A percentile compares a stretch with the other conserved stretches of the same genome.
These are phyloP conservation scores for Ips typographus DNA, from an alignment of 1,140 invertebrate species.

Conservation along the genomic window DNA sequence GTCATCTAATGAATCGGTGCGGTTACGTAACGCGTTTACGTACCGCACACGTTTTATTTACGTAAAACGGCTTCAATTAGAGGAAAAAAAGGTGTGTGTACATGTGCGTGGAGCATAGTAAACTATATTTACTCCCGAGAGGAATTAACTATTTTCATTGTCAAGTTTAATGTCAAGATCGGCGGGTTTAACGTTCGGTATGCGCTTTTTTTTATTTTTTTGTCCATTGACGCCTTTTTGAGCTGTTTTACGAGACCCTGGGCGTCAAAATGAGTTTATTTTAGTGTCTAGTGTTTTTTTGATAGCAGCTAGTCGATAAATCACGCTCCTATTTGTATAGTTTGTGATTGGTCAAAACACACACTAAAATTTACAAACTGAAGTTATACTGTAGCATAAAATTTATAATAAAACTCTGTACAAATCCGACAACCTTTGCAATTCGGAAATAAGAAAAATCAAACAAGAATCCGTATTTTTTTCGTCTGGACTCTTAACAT, in stretches of 20 bases:
- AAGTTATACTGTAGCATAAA: too few relatives aligned
- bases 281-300: conserved; percentile 1
- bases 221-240: too few relatives aligned
- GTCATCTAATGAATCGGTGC: too few relatives aligned
- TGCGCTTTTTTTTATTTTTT: too few relatives aligned
- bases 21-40: not conserved
- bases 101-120: not conserved
- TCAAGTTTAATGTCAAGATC: conserved; percentile 25
- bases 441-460: not conserved
- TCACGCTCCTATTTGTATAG: not conserved
- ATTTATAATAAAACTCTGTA: too few relatives aligned
- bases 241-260: not conserved
- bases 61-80: not conserved
- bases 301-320: not conserved
- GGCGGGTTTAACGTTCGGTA: not conserved
- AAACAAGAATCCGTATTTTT: conserved; percentile 11
- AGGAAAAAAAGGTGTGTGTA: conserved; percentile 2
- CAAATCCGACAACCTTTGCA: too few relatives aligned
- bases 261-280: conserved; percentile 1
- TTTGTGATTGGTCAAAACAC: too few relatives aligned
- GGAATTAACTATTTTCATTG: conserved; percentile 25
- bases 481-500: conserved; percentile 15
- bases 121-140: not conserved
- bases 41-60: not conserved
- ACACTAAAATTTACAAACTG: too few relatives aligned